phyloP scores from a whole-genome alignment of 2,113 vertebrate genomes.

The Columba livia region DNA sequence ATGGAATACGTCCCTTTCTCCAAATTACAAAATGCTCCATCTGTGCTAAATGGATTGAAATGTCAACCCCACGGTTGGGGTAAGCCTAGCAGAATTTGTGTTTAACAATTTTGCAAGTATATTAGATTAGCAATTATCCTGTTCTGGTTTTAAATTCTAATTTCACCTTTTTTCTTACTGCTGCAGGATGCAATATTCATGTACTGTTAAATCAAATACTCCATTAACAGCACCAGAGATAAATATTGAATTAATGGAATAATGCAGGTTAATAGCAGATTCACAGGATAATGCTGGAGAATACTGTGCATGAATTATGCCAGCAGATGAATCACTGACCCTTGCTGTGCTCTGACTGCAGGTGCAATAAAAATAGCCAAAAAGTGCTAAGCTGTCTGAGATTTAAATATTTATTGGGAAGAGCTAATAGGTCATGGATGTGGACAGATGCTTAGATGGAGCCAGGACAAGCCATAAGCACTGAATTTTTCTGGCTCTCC shows the following conservation, averaged over 20 bases:
- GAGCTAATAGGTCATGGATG: not conserved
- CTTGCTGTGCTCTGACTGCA: not conserved
- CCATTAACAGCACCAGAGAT: slow-evolving; percentile 41
- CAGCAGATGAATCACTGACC: not conserved
- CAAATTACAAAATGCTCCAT: not conserved
- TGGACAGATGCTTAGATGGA: not conserved
- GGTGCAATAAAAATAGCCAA: not conserved
- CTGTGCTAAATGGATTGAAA: slow-evolving; percentile 31
- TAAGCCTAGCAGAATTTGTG: not conserved
- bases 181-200: slow-evolving; percentile 47
- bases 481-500: not conserved
- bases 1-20: not conserved
- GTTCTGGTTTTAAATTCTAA: slow-evolving; percentile 1
- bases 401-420: not conserved
- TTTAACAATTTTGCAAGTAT: not conserved
- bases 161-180: not conserved
- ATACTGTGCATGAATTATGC: not conserved
- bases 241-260: slow-evolving; percentile 64
- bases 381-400: not conserved
- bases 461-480: not conserved
- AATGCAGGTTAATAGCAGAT: slow-evolving; percentile 36
- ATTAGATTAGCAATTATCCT: not conserved
- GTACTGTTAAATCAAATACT: slow-evolving; percentile 45
- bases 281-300: not conserved
- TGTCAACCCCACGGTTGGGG: not conserved